Base-by-base conservation (phyloP, 2,113 vertebrate genomes). In the Galemys pyrenaicus region DNA sequence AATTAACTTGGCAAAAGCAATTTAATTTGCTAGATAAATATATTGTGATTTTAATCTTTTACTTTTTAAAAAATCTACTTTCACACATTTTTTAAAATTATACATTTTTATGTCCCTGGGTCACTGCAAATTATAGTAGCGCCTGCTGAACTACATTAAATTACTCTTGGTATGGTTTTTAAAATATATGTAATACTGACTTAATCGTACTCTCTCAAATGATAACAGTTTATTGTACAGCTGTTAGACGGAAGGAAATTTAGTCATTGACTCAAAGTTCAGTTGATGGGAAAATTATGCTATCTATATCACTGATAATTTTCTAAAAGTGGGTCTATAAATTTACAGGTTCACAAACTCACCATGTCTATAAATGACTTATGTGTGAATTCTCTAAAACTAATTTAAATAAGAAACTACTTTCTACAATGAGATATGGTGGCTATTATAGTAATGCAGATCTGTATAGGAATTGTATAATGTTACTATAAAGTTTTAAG, bases 221-320 rank as follows among this genome's bases (percentile, higher is more conserved):
- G 32, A 56, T 15, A 91, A 39, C 67, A 89, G 16, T 20, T 95
- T 49, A 82, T 19, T 11, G 9, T 74, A 60, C 17, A 74, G 64
- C 13, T 89, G 5, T 56, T 91, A 67, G 35, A 85, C 80, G 15
- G 86, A 86, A 84, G 5, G 19, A 87, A 73, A 94, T 78, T 68
- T 12, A 64, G 3, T 68, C 26, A n/a, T 79, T 56, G 41, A 28
- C 7, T 85, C 19, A 54, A 86, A 78, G 12, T 78, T 89, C 54
- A 74, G n/a, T 95, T 73, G 79, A 89, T 82, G 54, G 70, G 62
- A 49, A 28, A 89, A 46, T 32, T 15, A 0, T 67, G 54, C 4
- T 85, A 67, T 51, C 37, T 67, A 58, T 46, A 68, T 82, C 49
- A 86, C 62, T 86, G 54, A 73, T 28, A 75, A 60, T 80, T 58